Evolutionary conservation across 2,797 vertebrate genomes (phyloP).

Genomic region (Meriones psammophilus): DNA sequence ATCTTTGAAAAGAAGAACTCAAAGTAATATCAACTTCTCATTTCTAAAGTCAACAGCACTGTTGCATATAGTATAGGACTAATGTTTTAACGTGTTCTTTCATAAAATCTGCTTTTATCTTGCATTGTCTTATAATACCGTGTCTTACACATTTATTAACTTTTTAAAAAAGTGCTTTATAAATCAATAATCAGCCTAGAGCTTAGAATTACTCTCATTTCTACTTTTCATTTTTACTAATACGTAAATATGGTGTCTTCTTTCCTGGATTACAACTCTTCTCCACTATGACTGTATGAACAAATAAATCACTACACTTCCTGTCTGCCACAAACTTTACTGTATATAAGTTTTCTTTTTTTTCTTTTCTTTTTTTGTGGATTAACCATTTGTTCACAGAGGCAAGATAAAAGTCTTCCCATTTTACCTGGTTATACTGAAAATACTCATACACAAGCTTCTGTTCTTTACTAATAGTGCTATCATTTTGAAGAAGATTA

Average conservation of each 20-base stretch:
- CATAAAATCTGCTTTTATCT: not conserved
- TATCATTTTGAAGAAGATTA: conserved; percentile 32
- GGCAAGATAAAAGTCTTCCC: not conserved
- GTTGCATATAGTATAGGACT: not conserved
- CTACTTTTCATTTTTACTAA: conserved; percentile 56
- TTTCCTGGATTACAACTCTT: conserved; percentile 70
- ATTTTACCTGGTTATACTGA: not conserved
- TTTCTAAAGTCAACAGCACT: not conserved
- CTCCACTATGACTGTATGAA: conserved; percentile 68
- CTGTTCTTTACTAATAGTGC: not conserved
- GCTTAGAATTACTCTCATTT: conserved; percentile 48
- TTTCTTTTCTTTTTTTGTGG: not conserved
- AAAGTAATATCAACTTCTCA: not conserved
- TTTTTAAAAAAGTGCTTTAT: conserved; percentile 68
- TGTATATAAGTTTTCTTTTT: conserved; percentile 60
- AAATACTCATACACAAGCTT: not conserved
- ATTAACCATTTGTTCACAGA: conserved; percentile 47
- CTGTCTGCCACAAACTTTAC: conserved; percentile 78
- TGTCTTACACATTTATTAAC: conserved; percentile 54
- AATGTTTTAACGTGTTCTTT: not conserved
- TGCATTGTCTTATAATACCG: not conserved
- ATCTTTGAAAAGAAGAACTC: not conserved
- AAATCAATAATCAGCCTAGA: conserved; percentile 5
- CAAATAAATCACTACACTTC: conserved; percentile 72
- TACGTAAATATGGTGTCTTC: conserved; percentile 67